Evolutionary conservation across 1,140 invertebrate genomes (phyloP).

Genomic region (Bombus confusus): DNA sequence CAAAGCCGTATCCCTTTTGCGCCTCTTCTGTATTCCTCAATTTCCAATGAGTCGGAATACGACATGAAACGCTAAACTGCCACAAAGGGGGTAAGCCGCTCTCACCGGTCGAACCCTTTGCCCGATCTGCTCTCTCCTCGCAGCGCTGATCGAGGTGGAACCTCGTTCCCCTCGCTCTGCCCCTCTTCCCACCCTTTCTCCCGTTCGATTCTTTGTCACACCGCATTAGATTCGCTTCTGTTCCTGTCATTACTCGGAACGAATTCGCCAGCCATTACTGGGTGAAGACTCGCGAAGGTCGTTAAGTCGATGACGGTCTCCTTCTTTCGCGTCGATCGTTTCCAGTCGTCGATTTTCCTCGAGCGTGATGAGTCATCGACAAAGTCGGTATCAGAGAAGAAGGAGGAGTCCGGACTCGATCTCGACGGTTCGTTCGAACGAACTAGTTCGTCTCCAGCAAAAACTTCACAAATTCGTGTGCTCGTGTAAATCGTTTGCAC

Average conservation of each 20-base stretch:
- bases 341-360: conserved; percentile 1
- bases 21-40: conserved; percentile 78
- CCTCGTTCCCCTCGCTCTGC: conserved; percentile 47
- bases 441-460: not conserved
- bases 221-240: conserved; percentile 56
- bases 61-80: conserved; percentile 82
- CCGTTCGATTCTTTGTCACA: conserved; percentile 57
- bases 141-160: conserved; percentile 15
- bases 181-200: conserved; percentile 7
- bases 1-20: conserved; percentile 79
- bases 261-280: conserved; percentile 14
- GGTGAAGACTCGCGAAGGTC: not conserved
- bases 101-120: conserved; percentile 60
- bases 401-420: not conserved
- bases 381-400: not conserved
- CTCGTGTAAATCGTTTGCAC: not conserved
- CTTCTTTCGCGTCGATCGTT: not conserved
- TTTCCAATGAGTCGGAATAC: conserved; percentile 83
- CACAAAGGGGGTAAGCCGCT: conserved; percentile 78
- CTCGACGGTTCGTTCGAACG: not conserved
- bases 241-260: conserved; percentile 47
- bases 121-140: conserved; percentile 33
- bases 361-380: not conserved
- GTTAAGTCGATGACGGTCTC: not conserved
- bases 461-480: not conserved